Conservation (phyloP, 2,113 vertebrate species). For the Candoia aspera region DNA sequence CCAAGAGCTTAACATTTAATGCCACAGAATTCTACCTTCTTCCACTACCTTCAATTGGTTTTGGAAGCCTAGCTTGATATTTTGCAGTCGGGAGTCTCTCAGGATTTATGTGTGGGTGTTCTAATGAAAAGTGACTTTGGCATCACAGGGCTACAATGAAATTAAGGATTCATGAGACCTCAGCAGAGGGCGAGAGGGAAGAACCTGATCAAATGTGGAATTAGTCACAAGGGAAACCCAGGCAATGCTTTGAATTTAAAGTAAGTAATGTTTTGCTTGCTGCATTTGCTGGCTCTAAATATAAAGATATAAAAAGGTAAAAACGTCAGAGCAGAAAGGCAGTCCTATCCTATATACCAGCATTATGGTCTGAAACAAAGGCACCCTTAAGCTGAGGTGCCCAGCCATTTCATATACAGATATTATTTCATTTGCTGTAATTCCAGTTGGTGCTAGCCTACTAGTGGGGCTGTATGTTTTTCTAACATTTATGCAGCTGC, state of each 20-base stretch:
- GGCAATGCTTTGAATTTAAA: slow-evolving; percentile 54
- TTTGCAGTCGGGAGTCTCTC: slow-evolving; percentile 39
- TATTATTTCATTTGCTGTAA: slow-evolving; percentile 14
- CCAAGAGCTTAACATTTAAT: not conserved
- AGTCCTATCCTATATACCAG: not conserved
- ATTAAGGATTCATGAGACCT: slow-evolving; percentile 77
- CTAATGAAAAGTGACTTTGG: slow-evolving; percentile 70
- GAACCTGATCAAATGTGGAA: slow-evolving; percentile 60
- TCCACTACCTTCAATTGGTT: slow-evolving; percentile 41
- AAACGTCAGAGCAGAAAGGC: slow-evolving; percentile 9
- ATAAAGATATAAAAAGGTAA: slow-evolving; percentile 36
- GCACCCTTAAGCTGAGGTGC: slow-evolving; percentile 16
- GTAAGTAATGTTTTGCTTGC: slow-evolving; percentile 64
- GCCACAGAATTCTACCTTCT: slow-evolving; percentile 30
- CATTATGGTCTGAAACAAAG: not conserved
- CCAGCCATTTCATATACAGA: slow-evolving; percentile 13
- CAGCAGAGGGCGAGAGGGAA: slow-evolving; percentile 38
- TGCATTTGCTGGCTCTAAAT: slow-evolving; percentile 62
- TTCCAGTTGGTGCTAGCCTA: slow-evolving; percentile 13
- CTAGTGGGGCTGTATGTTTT: not conserved
- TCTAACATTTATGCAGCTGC: slow-evolving; percentile 1
- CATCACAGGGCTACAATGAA: slow-evolving; percentile 54
- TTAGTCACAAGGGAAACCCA: slow-evolving; percentile 65
- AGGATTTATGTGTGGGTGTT: slow-evolving; percentile 55
- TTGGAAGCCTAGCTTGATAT: slow-evolving; percentile 30